phyloP scores from a whole-genome alignment of 1,140 invertebrate species.

The Pararge aegeria region DNA sequence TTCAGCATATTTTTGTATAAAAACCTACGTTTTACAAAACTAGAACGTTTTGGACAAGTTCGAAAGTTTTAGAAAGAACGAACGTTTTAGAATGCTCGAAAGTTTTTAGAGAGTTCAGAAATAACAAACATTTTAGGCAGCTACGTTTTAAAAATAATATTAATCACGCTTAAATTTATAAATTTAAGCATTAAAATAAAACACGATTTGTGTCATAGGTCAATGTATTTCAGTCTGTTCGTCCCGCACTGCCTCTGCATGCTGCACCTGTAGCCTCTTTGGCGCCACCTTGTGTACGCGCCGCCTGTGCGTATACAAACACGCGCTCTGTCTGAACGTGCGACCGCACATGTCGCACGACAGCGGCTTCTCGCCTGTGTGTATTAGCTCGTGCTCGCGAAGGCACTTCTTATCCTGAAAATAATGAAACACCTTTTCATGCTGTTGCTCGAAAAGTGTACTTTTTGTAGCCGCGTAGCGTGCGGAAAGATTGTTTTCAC shows the following conservation, averaged over 20 bases:
- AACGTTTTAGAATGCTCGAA: no score
- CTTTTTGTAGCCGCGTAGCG: no score
- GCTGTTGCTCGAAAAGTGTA: neutral
- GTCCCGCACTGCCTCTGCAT: no score
- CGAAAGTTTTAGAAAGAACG: no score
- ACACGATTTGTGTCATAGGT: neutral
- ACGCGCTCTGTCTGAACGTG: conserved; percentile 56
- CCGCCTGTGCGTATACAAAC: conserved; percentile 61
- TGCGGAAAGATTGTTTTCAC: no score
- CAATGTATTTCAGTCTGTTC: no score
- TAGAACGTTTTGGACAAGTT: no score
- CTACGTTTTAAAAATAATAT: no score
- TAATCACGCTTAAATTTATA: neutral
- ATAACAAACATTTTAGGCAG: no score
- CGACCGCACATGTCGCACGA: conserved; percentile 79
- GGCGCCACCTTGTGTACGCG: conserved; percentile 45
- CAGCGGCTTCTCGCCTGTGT: conserved; percentile 83
- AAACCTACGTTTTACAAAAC: no score
- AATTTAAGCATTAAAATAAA: neutral
- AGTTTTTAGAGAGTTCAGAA: no score
- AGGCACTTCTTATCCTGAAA: conserved; percentile 53
- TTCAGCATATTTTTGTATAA: no score
- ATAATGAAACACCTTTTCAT: neutral
- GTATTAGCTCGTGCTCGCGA: conserved; percentile 68
- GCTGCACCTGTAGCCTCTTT: conserved; percentile 4